Percentiles rank a stretch among this genome's conserved stretches.
Conservation (phyloP, 2,797 vertebrate genomes). For the Melanotaenia nigrans region DNA sequence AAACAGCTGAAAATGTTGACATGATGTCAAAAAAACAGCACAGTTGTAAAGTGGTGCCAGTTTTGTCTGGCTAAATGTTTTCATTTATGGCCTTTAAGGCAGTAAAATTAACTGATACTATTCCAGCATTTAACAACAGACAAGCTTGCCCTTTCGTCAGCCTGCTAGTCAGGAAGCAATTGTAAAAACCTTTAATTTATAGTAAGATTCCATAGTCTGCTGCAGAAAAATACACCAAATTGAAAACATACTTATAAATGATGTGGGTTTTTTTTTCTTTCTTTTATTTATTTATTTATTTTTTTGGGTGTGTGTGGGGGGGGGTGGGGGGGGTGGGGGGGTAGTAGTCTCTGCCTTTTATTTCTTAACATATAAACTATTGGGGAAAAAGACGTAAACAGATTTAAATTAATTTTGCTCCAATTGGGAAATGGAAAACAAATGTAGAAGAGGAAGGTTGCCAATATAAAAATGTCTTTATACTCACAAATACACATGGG, state of each 20-base stretch:
- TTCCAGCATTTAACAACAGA: constrained; percentile 37
- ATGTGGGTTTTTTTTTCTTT: neutral
- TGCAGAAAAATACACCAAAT: constrained; percentile 46
- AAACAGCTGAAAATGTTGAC: constrained; percentile 44
- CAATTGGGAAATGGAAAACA: constrained; percentile 55
- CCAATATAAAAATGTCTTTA: constrained; percentile 13
- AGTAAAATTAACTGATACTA: constrained; percentile 12
- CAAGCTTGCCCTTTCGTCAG: constrained; percentile 29
- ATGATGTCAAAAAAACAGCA: constrained; percentile 50
- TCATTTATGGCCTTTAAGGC: constrained; percentile 24
- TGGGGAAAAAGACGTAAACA: constrained; percentile 41
- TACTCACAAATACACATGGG: neutral
- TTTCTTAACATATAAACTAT: constrained; percentile 36
- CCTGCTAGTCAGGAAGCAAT: constrained; percentile 41
- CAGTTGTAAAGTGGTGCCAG: constrained; percentile 43
- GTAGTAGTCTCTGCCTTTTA: constrained; percentile 11
- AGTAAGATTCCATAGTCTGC: constrained; percentile 35
- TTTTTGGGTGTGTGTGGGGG: no score
- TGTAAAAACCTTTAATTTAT: constrained; percentile 38
- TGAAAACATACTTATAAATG: constrained; percentile 26
- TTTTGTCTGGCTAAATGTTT: constrained; percentile 45
- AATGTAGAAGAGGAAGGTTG: constrained; percentile 25
- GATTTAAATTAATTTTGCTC: constrained; percentile 31
- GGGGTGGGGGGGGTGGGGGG: constrained; percentile 19
- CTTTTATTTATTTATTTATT: no score